Evolutionary conservation across 1,140 invertebrate species (phyloP).

Genomic region (Ceratina australensis): DNA sequence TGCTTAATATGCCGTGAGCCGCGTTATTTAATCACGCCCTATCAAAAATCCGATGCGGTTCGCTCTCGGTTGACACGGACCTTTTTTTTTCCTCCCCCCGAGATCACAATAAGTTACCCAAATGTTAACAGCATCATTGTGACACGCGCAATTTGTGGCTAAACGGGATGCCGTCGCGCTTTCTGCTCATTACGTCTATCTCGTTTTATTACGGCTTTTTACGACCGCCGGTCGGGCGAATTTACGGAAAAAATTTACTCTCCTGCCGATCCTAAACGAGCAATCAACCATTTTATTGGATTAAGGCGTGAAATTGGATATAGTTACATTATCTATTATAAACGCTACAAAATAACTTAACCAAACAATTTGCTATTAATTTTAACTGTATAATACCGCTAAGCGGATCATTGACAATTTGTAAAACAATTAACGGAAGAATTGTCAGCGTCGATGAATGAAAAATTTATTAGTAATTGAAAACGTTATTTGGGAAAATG

Average conservation of each 20-base stretch:
- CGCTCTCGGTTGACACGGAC: slow-evolving; percentile 53
- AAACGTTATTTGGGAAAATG: too few species aligned
- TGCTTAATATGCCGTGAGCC: too few species aligned
- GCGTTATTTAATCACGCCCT: slow-evolving; percentile 37
- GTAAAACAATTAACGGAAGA: too few species aligned
- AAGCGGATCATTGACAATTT: too few species aligned
- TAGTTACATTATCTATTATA: background rate
- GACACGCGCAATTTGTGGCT: slow-evolving; percentile 55
- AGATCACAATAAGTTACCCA: slow-evolving; percentile 53
- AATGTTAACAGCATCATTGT: slow-evolving; percentile 59
- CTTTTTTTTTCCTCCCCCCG: slow-evolving; percentile 30
- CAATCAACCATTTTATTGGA: background rate
- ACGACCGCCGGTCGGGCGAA: slow-evolving; percentile 5
- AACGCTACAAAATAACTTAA: background rate
- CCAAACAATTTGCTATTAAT: background rate
- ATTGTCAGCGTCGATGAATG: too few species aligned
- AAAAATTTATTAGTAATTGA: too few species aligned
- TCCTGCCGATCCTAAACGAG: background rate
- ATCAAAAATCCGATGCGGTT: slow-evolving; percentile 48
- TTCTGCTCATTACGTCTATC: slow-evolving; percentile 58
- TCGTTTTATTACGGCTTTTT: slow-evolving; percentile 53
- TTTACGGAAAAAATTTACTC: background rate
- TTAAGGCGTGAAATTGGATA: background rate
- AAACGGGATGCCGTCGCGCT: slow-evolving; percentile 32
- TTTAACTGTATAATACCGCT: too few species aligned